phyloP scores from a whole-genome alignment of 2,113 vertebrate species.

The Stigmatopora argus region DNA sequence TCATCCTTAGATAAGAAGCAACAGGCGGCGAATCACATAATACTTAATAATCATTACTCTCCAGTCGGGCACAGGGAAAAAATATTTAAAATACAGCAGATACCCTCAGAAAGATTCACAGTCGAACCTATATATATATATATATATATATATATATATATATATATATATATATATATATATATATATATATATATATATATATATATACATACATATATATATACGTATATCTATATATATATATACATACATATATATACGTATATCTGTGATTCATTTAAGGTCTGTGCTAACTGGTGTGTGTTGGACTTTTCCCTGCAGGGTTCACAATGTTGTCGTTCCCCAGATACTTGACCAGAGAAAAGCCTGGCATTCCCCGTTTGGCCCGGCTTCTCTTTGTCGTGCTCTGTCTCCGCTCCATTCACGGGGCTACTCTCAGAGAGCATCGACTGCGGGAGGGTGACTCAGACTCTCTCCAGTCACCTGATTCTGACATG shows the following conservation, averaged over 20 bases:
- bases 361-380: conserved; percentile 61
- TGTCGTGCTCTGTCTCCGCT: conserved; percentile 57
- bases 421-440: conserved; percentile 75
- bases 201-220: too few species aligned
- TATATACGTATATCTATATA: too few species aligned
- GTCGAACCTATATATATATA: too few species aligned
- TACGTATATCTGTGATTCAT: not conserved
- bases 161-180: too few species aligned
- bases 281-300: not conserved
- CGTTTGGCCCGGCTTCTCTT: conserved; percentile 67
- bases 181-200: too few species aligned
- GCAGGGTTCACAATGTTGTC: conserved; percentile 76
- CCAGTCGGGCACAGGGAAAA: not conserved
- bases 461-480: conserved; percentile 70
- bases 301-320: conserved; percentile 46
- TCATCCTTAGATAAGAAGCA: conserved; percentile 10
- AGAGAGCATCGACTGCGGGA: conserved; percentile 78
- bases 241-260: too few species aligned
- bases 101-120: not conserved
- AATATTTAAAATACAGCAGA: not conserved
- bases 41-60: not conserved
- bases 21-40: conserved; percentile 7
- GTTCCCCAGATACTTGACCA: conserved; percentile 51
- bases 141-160: too few species aligned
- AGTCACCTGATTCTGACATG: conserved; percentile 80